These are phyloP conservation scores for Nixonia krombeini DNA, from an alignment of 1,140 invertebrate genomes.

Conservation along the genomic window DNA sequence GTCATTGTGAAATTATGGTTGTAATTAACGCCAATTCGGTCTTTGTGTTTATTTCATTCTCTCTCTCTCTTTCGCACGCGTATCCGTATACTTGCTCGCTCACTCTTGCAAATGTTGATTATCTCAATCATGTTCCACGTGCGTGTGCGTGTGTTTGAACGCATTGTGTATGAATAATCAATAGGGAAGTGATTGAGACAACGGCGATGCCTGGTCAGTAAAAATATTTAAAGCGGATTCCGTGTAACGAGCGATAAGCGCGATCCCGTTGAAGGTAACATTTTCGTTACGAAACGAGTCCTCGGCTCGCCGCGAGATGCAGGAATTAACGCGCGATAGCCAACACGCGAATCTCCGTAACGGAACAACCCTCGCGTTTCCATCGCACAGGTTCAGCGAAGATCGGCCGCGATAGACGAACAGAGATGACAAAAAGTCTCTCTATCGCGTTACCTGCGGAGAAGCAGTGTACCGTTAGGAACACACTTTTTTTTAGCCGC, in stretches of 20 bases:
- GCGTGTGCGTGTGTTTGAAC: conserved; percentile 4
- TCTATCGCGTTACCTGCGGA: conserved; percentile 33
- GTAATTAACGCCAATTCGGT: no score
- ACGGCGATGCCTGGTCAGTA: neutral
- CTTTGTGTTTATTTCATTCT: no score
- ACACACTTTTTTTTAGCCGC: conserved; percentile 22
- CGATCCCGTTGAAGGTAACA: no score
- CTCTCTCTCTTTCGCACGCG: no score
- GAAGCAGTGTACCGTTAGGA: conserved; percentile 36
- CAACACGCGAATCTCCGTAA: conserved; percentile 19
- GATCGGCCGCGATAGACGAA: conserved; percentile 24
- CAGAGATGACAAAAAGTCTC: conserved; percentile 37
- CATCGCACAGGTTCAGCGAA: conserved; percentile 15
- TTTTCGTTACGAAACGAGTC: no score
- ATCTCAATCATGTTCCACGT: conserved; percentile 4
- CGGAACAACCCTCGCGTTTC: conserved; percentile 33
- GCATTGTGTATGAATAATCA: conserved; percentile 18
- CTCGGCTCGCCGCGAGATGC: no score
- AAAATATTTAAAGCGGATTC: no score
- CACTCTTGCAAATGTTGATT: conserved; percentile 11
- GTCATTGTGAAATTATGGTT: no score
- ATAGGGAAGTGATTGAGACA: conserved; percentile 4
- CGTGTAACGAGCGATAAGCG: no score
- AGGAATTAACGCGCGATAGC: conserved; percentile 26
- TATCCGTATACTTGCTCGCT: no score